Conservation (phyloP, 2,113 vertebrate genomes). For the Corythoichthys intestinalis region DNA sequence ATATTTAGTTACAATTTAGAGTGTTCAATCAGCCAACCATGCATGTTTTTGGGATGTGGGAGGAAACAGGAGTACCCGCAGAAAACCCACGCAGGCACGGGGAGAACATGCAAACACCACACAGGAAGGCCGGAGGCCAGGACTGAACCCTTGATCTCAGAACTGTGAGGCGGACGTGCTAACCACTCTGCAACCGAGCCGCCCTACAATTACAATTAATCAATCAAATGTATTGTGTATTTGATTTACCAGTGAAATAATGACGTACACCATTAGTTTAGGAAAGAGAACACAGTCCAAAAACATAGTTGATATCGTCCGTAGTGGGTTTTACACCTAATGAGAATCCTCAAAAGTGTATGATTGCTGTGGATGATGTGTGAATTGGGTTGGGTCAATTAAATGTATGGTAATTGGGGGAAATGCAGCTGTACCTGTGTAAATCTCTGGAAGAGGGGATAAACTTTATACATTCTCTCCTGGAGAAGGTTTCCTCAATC, state of each 20-base stretch:
- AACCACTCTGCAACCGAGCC: too few relatives aligned
- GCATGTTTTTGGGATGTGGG: too few relatives aligned
- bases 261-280: too few relatives aligned
- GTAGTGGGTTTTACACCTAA: conserved; percentile 2
- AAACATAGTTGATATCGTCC: not conserved
- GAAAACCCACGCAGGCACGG: too few relatives aligned
- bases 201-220: too few relatives aligned
- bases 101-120: too few relatives aligned
- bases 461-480: conserved; percentile 87
- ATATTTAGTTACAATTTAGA: too few relatives aligned
- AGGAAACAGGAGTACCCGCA: too few relatives aligned
- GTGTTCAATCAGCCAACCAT: too few relatives aligned
- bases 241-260: not conserved
- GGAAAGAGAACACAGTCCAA: not conserved
- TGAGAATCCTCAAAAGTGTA: conserved; percentile 22
- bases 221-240: not conserved
- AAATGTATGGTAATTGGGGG: not conserved
- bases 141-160: too few relatives aligned
- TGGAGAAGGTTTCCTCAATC: conserved; percentile 88
- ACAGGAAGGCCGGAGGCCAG: too few relatives aligned
- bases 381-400: not conserved
- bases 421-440: conserved; percentile 50
- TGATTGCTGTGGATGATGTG: not conserved
- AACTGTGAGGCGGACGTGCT: too few relatives aligned
- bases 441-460: conserved; percentile 81